phyloP scores from a whole-genome alignment of 1,140 invertebrate species.

The Pogonus chalceus region DNA sequence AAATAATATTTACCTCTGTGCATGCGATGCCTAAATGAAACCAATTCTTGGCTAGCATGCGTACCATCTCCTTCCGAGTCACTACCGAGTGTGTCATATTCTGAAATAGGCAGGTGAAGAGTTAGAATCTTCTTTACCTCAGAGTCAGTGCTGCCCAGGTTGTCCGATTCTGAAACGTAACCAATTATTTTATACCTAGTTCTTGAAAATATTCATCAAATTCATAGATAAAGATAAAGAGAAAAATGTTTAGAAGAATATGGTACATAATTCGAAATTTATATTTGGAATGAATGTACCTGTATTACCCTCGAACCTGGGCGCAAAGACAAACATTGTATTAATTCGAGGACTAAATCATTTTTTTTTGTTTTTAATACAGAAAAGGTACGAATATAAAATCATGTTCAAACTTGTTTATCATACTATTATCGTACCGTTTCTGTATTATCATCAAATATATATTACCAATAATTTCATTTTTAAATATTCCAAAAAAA shows the following conservation, averaged over 20 bases:
- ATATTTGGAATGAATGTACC: background rate
- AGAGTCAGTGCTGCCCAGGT: constrained; percentile 75
- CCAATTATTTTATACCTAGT: background rate
- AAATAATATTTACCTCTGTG: constrained; percentile 41
- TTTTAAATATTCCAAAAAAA: too few relatives aligned
- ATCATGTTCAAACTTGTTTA: too few relatives aligned
- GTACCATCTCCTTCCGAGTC: constrained; percentile 59
- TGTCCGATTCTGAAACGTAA: constrained; percentile 66
- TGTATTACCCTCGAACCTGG: background rate
- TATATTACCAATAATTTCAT: too few relatives aligned
- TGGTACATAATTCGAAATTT: too few relatives aligned
- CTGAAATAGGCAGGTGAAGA: constrained; percentile 78
- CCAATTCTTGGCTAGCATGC: constrained; percentile 42
- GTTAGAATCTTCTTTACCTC: constrained; percentile 82
- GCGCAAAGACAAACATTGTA: background rate
- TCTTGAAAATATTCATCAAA: too few relatives aligned
- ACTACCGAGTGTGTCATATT: constrained; percentile 68
- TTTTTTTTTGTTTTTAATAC: too few relatives aligned
- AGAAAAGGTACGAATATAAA: too few relatives aligned
- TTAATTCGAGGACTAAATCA: too few relatives aligned
- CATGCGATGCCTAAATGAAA: constrained; percentile 47
- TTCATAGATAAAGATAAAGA: too few relatives aligned
- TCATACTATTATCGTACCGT: too few relatives aligned
- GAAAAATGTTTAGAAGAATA: too few relatives aligned
- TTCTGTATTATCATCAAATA: too few relatives aligned